Conservation (phyloP, 2,888 invertebrate species). For the Epirrhoe tristata region DNA sequence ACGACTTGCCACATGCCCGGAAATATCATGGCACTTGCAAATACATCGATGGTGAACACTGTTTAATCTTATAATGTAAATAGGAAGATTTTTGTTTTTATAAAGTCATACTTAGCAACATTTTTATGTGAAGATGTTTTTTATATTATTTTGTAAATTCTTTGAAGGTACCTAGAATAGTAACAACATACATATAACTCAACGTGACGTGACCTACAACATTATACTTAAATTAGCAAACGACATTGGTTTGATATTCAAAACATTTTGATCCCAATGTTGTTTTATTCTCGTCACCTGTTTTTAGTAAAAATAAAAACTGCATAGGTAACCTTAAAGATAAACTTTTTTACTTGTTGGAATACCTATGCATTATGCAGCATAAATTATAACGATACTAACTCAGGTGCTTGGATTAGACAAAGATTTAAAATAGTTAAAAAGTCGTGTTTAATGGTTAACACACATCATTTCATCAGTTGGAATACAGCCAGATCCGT, state of each 20-base stretch:
- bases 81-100: slow-evolving; percentile 16
- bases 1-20: slow-evolving; percentile 15
- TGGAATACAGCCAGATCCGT: slow-evolving; percentile 70
- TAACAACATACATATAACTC: slow-evolving; percentile 12
- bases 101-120: no score
- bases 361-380: neutral
- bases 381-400: neutral
- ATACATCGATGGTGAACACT: slow-evolving; percentile 6
- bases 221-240: slow-evolving; percentile 30
- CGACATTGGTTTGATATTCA: slow-evolving; percentile 41
- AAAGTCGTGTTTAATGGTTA: slow-evolving; percentile 6
- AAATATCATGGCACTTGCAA: slow-evolving; percentile 19
- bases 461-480: slow-evolving; percentile 51
- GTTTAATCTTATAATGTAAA: slow-evolving; percentile 9
- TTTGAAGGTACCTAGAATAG: neutral
- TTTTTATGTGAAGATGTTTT: neutral
- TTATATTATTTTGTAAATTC: neutral
- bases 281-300: slow-evolving; percentile 18
- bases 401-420: neutral
- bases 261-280: slow-evolving; percentile 29
- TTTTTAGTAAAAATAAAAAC: slow-evolving; percentile 17
- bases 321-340: neutral
- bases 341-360: neutral
- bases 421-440: neutral
- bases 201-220: slow-evolving; percentile 27